Base-by-base conservation (phyloP, 1,140 invertebrate species). In the Pachypeltis micranthus region DNA sequence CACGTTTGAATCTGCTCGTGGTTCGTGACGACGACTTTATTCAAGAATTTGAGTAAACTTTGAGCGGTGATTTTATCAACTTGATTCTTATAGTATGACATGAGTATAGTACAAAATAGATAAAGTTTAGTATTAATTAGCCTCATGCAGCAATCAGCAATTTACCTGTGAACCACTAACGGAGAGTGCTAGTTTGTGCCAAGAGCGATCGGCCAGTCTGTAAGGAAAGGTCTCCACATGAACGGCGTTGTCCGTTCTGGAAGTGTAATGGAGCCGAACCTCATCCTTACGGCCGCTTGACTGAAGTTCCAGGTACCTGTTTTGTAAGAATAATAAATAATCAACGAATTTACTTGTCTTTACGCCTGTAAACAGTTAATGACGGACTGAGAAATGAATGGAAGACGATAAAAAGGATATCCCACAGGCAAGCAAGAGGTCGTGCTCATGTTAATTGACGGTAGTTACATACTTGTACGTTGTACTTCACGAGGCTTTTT, bases 251-350 rank as follows among this genome's bases (percentile, higher is more conserved):
- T 81, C 80, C 67, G 23, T 62, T 25, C 44, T 55, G 0, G 62
- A 59, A 12, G 84, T 81, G 71, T 87, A 87, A 74, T 87, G 83
- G 71, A 88, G 77, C 67, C 86, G 80, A 77, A 93, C 81, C 75
- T 93, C 90, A 75, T 92, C 85, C 69, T 85, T 85, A 23, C 88
- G 81, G 61, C 90, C 90, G 75, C 88, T 91, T 70, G 89, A 92
- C 78, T 93, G 89, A 71, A 93, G 78, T 79, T 94, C 91, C 77
- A 93, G 79, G 78, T 90, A 91, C 78, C 88, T 90, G 27, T 10
- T n/a, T n/a, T n/a, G n/a, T n/a, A n/a, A n/a, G n/a, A n/a, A n/a
- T n/a, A n/a, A n/a, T n/a, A n/a, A n/a, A n/a, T n/a, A n/a, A n/a
- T n/a, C n/a, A n/a, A n/a, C n/a, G n/a, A n/a, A n/a, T n/a, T n/a